Percentiles rank a stretch among this genome's conserved stretches.
phyloP scores from a whole-genome alignment of 2,797 vertebrate genomes.

The Helostoma temminkii region DNA sequence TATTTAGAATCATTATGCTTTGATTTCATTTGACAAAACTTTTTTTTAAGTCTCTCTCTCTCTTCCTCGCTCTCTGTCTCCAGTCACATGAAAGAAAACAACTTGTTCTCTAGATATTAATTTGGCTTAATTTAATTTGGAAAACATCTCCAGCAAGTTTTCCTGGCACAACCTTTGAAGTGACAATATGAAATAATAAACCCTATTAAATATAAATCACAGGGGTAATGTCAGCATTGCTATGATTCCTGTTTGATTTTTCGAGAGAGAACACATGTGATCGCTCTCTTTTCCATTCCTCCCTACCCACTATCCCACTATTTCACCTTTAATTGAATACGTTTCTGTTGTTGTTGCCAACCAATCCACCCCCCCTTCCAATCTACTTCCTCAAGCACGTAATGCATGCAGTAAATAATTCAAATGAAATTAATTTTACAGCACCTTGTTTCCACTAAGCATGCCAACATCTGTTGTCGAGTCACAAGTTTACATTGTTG shows the following conservation, averaged over 20 bases:
- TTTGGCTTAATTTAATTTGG: conserved; percentile 85
- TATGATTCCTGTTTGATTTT: conserved; percentile 87
- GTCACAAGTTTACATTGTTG: conserved; percentile 87
- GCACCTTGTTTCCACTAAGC: conserved; percentile 86
- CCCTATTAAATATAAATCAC: conserved; percentile 89
- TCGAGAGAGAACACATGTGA: conserved; percentile 84
- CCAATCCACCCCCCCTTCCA: conserved; percentile 63
- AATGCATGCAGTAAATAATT: conserved; percentile 91
- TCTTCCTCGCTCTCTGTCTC: conserved; percentile 23
- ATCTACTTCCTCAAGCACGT: conserved; percentile 88
- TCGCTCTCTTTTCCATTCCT: conserved; percentile 79
- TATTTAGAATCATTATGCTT: conserved; percentile 64
- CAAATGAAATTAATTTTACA: conserved; percentile 88
- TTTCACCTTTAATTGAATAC: conserved; percentile 87
- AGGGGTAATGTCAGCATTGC: conserved; percentile 79
- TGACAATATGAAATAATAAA: conserved; percentile 90
- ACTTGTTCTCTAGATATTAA: conserved; percentile 81
- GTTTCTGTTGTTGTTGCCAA: conserved; percentile 85
- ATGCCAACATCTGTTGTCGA: conserved; percentile 90
- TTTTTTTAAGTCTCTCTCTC: conserved; percentile 43
- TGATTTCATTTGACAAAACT: conserved; percentile 69
- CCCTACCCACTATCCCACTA: conserved; percentile 81
- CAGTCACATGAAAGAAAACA: conserved; percentile 65
- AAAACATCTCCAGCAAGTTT: conserved; percentile 86
- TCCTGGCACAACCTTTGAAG: conserved; percentile 86